Evolutionary conservation across 2,797 vertebrate species (phyloP), one percentile per base, ranked within the genome.

Genomic region (Falco novaeseelandiae): DNA sequence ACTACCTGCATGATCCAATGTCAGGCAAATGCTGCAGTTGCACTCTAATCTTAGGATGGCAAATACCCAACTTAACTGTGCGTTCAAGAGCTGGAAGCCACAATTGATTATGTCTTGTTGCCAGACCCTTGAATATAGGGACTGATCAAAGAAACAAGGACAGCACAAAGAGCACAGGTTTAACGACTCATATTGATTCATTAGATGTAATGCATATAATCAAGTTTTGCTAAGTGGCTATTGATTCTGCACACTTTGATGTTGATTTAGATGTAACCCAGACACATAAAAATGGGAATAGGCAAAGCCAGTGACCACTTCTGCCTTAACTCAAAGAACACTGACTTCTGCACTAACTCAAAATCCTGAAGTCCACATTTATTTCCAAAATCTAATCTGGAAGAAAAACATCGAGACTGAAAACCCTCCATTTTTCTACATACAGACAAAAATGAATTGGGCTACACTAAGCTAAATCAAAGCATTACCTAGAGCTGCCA

Each of bases 201-300:
- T 93, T 82, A 83, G 71, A 90, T 58, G 29, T 84, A 94, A 93
- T 82, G 70, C 73, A 90, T 83, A 91, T 85, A 88, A 95, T 93
- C 78, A 89, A 63, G 73, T 92, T 92, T 95, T 92, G 67, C 63
- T 93, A 96, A 95, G 81, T 80, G 46, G 30, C 46, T 92, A 93
- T 82, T 92, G 86, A 96, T 95, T 87, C 73, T 42, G 38, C 1
- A 3, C n/a, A 44, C 44, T 95, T 93, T 7, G 4, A 40, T 90
- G 89, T 71, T 87, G 79, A 95, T 86, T 91, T 81, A 94, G 49
- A 83, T 74, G 44, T 46, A 90, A 84, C 26, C 11, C 36, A 72
- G 72, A 72, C 57, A 87, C 6, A 20, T 83, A 74, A 91, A 88
- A 91, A 82, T 22, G n/a, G 34, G 78, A 86, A 34, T 5, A 40